Percentiles rank a stretch among this genome's conserved stretches.
phyloP scores from a whole-genome alignment of 1,140 invertebrate genomes.

The Drosophila rufa region DNA sequence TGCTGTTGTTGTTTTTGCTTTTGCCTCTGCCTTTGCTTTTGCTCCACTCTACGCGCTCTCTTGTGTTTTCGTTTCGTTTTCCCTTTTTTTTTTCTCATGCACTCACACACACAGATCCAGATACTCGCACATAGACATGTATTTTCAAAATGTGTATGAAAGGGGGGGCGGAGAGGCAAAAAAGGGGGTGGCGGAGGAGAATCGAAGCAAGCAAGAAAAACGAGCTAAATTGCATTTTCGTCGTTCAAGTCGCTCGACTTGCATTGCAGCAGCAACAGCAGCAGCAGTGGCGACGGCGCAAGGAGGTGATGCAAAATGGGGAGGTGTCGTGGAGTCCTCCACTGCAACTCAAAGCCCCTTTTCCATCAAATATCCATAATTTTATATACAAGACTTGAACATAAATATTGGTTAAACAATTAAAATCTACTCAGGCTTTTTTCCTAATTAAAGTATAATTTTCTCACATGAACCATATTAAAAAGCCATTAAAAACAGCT shows the following conservation, averaged over 20 bases:
- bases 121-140: constrained; percentile 37
- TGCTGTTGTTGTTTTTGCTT: constrained; percentile 40
- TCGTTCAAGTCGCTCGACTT: constrained; percentile 63
- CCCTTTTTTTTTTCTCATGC: constrained; percentile 79
- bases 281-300: constrained; percentile 45
- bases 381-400: background rate
- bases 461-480: background rate
- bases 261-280: constrained; percentile 26
- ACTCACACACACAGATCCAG: constrained; percentile 27
- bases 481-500: constrained; percentile 16
- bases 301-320: constrained; percentile 11
- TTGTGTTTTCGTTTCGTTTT: constrained; percentile 80
- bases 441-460: constrained; percentile 6
- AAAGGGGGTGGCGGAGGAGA: constrained; percentile 20
- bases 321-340: background rate
- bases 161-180: constrained; percentile 21
- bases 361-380: background rate
- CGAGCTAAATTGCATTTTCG: constrained; percentile 82
- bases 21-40: constrained; percentile 40
- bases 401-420: background rate
- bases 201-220: constrained; percentile 77
- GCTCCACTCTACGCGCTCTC: constrained; percentile 64
- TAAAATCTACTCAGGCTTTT: constrained; percentile 1
- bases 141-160: constrained; percentile 58
- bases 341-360: background rate